A percentile compares a stretch with the other conserved stretches of the same genome.
These are phyloP conservation scores for Embidobia sp. DNA, from an alignment of 2,888 invertebrate species.

Conservation along the genomic window DNA sequence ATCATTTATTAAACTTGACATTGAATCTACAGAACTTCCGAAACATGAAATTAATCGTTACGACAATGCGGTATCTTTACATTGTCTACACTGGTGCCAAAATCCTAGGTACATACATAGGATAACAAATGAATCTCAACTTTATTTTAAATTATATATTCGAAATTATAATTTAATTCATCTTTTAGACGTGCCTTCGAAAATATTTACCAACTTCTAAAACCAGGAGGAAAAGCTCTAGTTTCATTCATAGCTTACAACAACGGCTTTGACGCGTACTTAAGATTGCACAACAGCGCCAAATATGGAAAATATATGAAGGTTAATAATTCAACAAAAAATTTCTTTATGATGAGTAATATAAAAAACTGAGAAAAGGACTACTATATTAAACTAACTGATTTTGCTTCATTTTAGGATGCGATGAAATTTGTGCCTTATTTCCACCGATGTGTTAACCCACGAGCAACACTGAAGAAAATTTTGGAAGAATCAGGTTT, in stretches of 20 bases:
- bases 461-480: slow-evolving; percentile 83
- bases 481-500: slow-evolving; percentile 85
- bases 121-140: too few species aligned
- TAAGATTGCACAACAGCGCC: slow-evolving; percentile 83
- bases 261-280: slow-evolving; percentile 87
- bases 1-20: slow-evolving; percentile 83
- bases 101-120: slow-evolving; percentile 84
- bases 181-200: slow-evolving; percentile 84
- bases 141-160: neutral
- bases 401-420: slow-evolving; percentile 80
- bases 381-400: neutral
- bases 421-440: slow-evolving; percentile 86
- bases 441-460: slow-evolving; percentile 85
- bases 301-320: slow-evolving; percentile 86
- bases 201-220: slow-evolving; percentile 86
- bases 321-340: slow-evolving; percentile 72
- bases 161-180: too few species aligned
- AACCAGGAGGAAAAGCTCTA: slow-evolving; percentile 86
- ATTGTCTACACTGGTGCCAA: slow-evolving; percentile 90
- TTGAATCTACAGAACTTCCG: slow-evolving; percentile 83
- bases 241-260: slow-evolving; percentile 87
- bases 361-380: too few species aligned
- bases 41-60: slow-evolving; percentile 83
- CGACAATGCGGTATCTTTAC: slow-evolving; percentile 89
- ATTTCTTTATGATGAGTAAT: too few species aligned